A percentile compares a stretch with the other conserved stretches of the same genome.
phyloP scores from a whole-genome alignment of 2,797 vertebrate genomes.

The Chromobotia macracanthus region DNA sequence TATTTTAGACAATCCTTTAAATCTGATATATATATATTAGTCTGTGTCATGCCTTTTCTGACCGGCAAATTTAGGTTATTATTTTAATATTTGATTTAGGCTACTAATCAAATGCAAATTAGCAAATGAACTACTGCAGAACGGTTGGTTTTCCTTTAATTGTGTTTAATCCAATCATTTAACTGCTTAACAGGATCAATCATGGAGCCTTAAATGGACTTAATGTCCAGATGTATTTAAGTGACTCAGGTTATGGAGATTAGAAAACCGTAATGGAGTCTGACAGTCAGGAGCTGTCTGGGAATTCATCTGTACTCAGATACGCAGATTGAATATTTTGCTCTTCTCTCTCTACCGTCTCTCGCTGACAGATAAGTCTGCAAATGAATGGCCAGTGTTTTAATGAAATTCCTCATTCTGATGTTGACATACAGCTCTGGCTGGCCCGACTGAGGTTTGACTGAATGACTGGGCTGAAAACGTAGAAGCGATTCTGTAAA shows the following conservation, averaged over 20 bases:
- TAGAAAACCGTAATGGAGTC: conserved; percentile 41
- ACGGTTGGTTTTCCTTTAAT: conserved; percentile 46
- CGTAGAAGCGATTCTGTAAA: conserved; percentile 29
- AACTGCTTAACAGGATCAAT: conserved; percentile 60
- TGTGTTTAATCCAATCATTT: conserved; percentile 57
- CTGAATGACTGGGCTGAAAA: conserved; percentile 34
- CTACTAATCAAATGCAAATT: conserved; percentile 59
- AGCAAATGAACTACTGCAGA: conserved; percentile 37
- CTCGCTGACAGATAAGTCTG: not conserved
- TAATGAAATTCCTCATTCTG: not conserved
- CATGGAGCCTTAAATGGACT: conserved; percentile 53
- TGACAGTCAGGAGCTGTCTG: conserved; percentile 45
- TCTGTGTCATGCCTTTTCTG: conserved; percentile 28
- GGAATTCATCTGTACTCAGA: conserved; percentile 52
- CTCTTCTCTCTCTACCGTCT: no score
- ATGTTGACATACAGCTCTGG: conserved; percentile 6
- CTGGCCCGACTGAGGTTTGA: conserved; percentile 2
- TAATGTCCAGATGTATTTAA: conserved; percentile 52
- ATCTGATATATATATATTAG: conserved; percentile 59
- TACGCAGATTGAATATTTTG: no score
- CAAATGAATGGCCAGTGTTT: not conserved
- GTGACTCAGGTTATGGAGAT: conserved; percentile 45
- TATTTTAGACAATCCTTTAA: conserved; percentile 35
- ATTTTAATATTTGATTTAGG: no score
- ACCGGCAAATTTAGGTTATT: conserved; percentile 45